Evolutionary conservation across 2,797 vertebrate species (phyloP), one percentile per base, ranked within the genome.

Genomic region (Gallirallus australis): DNA sequence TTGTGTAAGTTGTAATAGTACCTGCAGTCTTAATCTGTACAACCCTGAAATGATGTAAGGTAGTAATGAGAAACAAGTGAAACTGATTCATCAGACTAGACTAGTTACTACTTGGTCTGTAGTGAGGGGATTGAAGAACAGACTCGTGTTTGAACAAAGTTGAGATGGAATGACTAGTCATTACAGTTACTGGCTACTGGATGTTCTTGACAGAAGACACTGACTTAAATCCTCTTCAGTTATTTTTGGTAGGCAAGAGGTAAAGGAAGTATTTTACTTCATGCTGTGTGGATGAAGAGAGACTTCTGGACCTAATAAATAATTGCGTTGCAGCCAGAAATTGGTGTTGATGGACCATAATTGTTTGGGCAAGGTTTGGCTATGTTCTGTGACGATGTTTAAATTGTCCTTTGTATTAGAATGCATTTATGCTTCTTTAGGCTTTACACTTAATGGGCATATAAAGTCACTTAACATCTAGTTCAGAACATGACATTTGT

Each of bases 401-500:
- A 48, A 68, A 17, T 81, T 72, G 40, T 53, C 69, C 6, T 65
- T 76, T 23, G 82, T 77, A 48, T 76, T 91, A 60, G 53, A 68
- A 93, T 63, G 30, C 53, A 76, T 50, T 14, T 39, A 10, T 54
- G 11, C 23, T 72, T 82, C 63, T 82, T 83, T 86, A 75, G 82
- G 33, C 17, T 82, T 70, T 82, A 73, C 89, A 52, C 65, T 53
- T 75, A 91, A 28, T 82, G 69, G 64, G 15, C 70, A 37, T 64
- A 57, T 81, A 66, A 92, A 90, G 90, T 75, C 31, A 75, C 11
- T 93, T 93, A 90, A 68, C 53, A 60, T 95, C 35, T 73, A 69
- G 50, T 71, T 86, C 50, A 72, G 80, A 78, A 65, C 33, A 23
- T 72, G 71, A 11, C 25, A 9, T 71, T 92, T 71, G 18, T 71